These are phyloP conservation scores for Harpalus rubripes DNA, from an alignment of 2,888 invertebrate genomes.

Conservation along the genomic window DNA sequence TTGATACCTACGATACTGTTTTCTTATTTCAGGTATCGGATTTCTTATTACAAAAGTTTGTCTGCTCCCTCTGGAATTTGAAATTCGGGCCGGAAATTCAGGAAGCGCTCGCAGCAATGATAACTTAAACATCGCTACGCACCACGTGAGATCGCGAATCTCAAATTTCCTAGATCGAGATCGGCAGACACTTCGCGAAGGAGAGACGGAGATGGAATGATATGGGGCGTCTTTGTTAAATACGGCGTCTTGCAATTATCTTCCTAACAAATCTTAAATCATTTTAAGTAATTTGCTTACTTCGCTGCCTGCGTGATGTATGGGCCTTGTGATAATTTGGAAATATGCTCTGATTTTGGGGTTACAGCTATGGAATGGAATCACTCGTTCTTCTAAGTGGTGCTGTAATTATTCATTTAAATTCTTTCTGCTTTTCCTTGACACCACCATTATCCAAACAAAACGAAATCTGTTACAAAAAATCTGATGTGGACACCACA, in stretches of 20 bases:
- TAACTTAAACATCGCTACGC: slow-evolving; percentile 44
- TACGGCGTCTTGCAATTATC: slow-evolving; percentile 18
- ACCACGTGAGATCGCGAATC: neutral
- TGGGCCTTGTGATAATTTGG: slow-evolving; percentile 27
- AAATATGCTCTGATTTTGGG: slow-evolving; percentile 12
- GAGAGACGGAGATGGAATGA: neutral
- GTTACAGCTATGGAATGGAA: neutral
- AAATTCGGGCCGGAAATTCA: slow-evolving; percentile 52
- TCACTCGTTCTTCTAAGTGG: neutral
- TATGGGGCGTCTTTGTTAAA: neutral
- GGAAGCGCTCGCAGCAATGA: slow-evolving; percentile 49
- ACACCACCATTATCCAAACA: too few relatives aligned
- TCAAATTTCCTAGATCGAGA: slow-evolving; percentile 22
- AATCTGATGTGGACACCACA: too few relatives aligned
- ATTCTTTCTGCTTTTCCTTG: too few relatives aligned
- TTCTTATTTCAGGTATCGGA: slow-evolving; percentile 59
- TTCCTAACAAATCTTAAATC: slow-evolving; percentile 31
- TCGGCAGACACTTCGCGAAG: neutral
- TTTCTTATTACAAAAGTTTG: slow-evolving; percentile 61
- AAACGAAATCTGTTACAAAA: too few relatives aligned
- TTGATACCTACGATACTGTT: slow-evolving; percentile 38
- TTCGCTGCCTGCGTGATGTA: slow-evolving; percentile 9
- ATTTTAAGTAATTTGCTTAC: slow-evolving; percentile 31
- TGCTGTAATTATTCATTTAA: too few relatives aligned
- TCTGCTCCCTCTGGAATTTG: slow-evolving; percentile 39